Conservation (phyloP, 64 coral and sea anemone genomes). For the Stylophora pistillata region DNA sequence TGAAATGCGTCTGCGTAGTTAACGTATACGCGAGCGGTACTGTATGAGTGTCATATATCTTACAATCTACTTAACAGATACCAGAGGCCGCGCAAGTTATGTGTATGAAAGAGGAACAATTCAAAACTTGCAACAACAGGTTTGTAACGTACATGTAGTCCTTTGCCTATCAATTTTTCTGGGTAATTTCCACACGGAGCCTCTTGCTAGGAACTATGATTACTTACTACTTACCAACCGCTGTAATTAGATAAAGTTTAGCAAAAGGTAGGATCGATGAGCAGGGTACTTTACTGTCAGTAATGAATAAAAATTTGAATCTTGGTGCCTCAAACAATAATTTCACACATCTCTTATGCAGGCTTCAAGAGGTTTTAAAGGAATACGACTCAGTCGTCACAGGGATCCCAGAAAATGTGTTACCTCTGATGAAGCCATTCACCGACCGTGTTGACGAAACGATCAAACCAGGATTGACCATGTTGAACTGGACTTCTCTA, state of each 20-base stretch:
- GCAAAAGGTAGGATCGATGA: too few relatives aligned
- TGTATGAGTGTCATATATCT: background rate
- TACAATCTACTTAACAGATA: slow-evolving; percentile 47
- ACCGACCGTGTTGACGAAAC: slow-evolving; percentile 89
- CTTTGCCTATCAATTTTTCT: too few relatives aligned
- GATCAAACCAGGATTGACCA: slow-evolving; percentile 95
- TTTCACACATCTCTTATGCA: slow-evolving; percentile 1
- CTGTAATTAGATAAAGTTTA: too few relatives aligned
- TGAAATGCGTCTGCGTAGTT: background rate
- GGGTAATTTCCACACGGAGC: too few relatives aligned
- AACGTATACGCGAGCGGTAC: too few relatives aligned
- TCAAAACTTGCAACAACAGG: slow-evolving; percentile 87
- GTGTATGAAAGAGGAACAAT: slow-evolving; percentile 84
- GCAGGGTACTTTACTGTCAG: too few relatives aligned
- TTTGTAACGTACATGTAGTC: background rate
- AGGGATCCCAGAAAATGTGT: slow-evolving; percentile 81
- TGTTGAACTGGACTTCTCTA: slow-evolving; percentile 95
- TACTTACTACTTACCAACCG: too few relatives aligned
- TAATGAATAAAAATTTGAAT: too few relatives aligned
- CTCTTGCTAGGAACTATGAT: too few relatives aligned
- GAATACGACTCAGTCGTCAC: slow-evolving; percentile 73
- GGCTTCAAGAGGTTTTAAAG: slow-evolving; percentile 76
- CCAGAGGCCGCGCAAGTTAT: slow-evolving; percentile 89
- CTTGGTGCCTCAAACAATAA: background rate
- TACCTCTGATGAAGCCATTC: slow-evolving; percentile 97